Conservation (phyloP, 1,140 invertebrate genomes). For the Brachionus sp. region DNA sequence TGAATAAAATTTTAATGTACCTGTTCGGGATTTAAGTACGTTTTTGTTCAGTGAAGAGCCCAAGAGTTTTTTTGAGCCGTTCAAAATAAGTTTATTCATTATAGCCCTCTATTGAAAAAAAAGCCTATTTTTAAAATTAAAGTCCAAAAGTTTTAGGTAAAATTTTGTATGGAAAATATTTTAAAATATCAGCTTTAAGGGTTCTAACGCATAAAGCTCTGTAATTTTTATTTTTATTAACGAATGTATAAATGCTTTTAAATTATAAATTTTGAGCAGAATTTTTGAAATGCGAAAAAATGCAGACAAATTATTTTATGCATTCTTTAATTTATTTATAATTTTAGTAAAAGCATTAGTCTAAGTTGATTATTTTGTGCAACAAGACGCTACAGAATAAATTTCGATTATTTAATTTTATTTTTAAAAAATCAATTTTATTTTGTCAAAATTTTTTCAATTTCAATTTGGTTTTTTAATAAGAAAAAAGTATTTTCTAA, state of each 20-base stretch:
- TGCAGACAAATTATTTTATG: not conserved
- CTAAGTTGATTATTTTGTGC: not conserved
- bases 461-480: too few species aligned
- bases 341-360: not conserved
- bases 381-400: constrained; percentile 6
- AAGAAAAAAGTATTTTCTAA: too few species aligned
- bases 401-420: too few species aligned
- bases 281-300: not conserved
- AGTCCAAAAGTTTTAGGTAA: not conserved
- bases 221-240: not conserved
- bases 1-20: not conserved
- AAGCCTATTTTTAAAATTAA: not conserved
- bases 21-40: not conserved
- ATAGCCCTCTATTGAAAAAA: not conserved
- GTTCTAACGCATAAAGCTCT: constrained; percentile 34
- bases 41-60: constrained; percentile 3
- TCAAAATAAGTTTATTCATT: constrained; percentile 16
- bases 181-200: not conserved
- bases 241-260: not conserved
- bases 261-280: constrained; percentile 4
- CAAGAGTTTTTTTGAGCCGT: constrained; percentile 25
- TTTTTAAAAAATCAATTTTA: too few species aligned
- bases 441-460: too few species aligned
- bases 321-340: not conserved
- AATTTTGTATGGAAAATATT: not conserved